phyloP scores from a whole-genome alignment of 2,797 vertebrate species.

The Pempheris klunzingeri region DNA sequence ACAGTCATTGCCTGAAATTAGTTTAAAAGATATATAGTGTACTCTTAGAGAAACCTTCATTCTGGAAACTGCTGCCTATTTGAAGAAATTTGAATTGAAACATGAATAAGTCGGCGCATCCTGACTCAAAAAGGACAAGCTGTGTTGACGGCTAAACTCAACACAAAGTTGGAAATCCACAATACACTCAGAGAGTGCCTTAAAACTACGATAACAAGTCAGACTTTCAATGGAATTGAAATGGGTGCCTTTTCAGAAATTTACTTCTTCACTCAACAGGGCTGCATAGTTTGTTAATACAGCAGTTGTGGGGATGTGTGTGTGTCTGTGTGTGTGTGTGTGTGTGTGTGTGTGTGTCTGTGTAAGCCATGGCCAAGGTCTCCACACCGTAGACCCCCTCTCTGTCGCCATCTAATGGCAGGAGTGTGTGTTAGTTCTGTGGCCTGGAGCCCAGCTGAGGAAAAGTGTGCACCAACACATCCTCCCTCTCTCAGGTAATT shows the following conservation, averaged over 20 bases:
- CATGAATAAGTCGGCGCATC: not conserved
- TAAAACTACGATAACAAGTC: not conserved
- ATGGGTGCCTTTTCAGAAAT: slow-evolving; percentile 1
- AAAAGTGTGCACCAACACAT: slow-evolving; percentile 85
- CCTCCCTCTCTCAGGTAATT: slow-evolving; percentile 87
- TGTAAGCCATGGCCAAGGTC: slow-evolving; percentile 39
- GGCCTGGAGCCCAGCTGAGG: slow-evolving; percentile 80
- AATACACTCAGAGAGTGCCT: not conserved
- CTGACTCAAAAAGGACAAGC: not conserved
- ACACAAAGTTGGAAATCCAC: slow-evolving; percentile 5
- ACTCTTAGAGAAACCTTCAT: slow-evolving; percentile 46
- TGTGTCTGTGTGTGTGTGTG: no score
- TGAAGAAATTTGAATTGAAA: slow-evolving; percentile 43
- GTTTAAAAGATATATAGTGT: slow-evolving; percentile 46
- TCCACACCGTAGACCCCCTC: slow-evolving; percentile 47
- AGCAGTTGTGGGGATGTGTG: slow-evolving; percentile 4
- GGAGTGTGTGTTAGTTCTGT: slow-evolving; percentile 61
- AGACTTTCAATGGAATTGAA: slow-evolving; percentile 7
- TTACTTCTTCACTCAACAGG: slow-evolving; percentile 17
- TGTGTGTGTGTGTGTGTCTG: slow-evolving; percentile 12
- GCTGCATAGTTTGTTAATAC: slow-evolving; percentile 5
- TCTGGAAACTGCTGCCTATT: slow-evolving; percentile 3
- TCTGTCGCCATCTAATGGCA: slow-evolving; percentile 88
- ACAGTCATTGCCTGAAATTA: slow-evolving; percentile 44
- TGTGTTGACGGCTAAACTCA: slow-evolving; percentile 7